Evolutionary conservation across 92 coral and sea anemone genomes (phyloP), one percentile per base, ranked within the genome.

Genomic region (Phenganax subtilis): DNA sequence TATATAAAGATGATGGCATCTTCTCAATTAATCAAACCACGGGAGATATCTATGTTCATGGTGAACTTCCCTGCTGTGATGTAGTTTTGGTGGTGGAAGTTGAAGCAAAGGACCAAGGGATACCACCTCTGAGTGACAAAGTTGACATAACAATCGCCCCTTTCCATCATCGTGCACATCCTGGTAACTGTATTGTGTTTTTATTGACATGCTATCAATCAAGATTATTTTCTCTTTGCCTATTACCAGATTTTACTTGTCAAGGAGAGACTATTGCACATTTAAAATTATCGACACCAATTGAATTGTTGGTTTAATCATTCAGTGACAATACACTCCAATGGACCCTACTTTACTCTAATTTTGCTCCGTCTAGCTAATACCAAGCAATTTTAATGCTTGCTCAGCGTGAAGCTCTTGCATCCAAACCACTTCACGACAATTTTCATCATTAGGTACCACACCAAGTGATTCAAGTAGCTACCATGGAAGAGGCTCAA

Each of bases 91-190:
- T 9, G 57, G 51, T 75, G 12, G 57, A 12, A 56, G 80, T 75
- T 75, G 67, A n/a, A 75, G 80, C 54, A 8, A 75, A 75, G 63
- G 80, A 75, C 57, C 65, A 75, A 75, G 80, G 80, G 37, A 25
- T 25, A 56, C 80, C 80, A 25, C 53, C 80, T 8, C 66, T 11
- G 3, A 28, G 12, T n/a, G 63, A 51, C 9, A 10, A 9, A 8
- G 66, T 75, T 56, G 10, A 52, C 6, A 73, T 55, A 0, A 37
- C 3, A 0, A 54, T 73, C 9, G 7, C 16, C 27, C 25, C 15
- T 7, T 12, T 7, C 65, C 65, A 68, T 44, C 8, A 0, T 44
- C 54, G 2, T 10, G 47, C 54, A 68, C 73, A 59, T 6, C 4
- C 65, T 59, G 65, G 65, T 59, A 59, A 59, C 16, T 17, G 3